These are phyloP conservation scores for Torymus aiolomorphi DNA, from an alignment of 2,888 invertebrate species.

Conservation along the genomic window DNA sequence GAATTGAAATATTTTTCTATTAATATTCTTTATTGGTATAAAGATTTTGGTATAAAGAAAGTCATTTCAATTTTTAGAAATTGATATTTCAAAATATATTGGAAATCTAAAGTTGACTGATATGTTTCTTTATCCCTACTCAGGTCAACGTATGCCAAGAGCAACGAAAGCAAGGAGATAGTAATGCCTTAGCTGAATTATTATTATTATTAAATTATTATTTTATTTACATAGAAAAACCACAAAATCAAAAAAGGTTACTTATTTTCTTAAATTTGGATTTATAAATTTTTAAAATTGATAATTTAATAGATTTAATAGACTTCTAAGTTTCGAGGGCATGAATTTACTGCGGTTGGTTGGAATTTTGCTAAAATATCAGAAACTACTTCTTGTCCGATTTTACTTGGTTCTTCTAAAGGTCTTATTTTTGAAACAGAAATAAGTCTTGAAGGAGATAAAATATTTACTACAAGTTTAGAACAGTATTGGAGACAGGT, in stretches of 20 bases:
- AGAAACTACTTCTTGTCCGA: slow-evolving; percentile 86
- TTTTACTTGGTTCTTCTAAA: slow-evolving; percentile 92
- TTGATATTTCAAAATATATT: slow-evolving; percentile 82
- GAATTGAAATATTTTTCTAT: too few species aligned
- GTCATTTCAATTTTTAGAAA: slow-evolving; percentile 79
- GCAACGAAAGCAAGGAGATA: slow-evolving; percentile 79
- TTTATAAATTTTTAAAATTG: too few species aligned
- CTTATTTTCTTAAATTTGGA: too few species aligned
- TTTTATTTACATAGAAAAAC: too few species aligned
- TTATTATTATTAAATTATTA: slow-evolving; percentile 89
- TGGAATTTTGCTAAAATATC: slow-evolving; percentile 89
- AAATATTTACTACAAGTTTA: slow-evolving; percentile 84
- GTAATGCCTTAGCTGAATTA: slow-evolving; percentile 82
- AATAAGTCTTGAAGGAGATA: slow-evolving; percentile 87
- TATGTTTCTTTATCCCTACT: slow-evolving; percentile 90
- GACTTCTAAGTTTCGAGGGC: slow-evolving; percentile 82
- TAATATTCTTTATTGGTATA: too few species aligned
- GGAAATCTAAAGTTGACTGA: slow-evolving; percentile 80
- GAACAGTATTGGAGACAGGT: slow-evolving; percentile 93
- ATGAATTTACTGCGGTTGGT: slow-evolving; percentile 92
- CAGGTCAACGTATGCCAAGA: slow-evolving; percentile 90
- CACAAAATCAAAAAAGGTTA: slow-evolving; percentile 83
- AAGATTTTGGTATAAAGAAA: slow-evolving; percentile 14
- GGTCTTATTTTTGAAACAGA: slow-evolving; percentile 95
- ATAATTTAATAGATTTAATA: too few species aligned